Percentiles rank a stretch among this genome's conserved stretches.
Evolutionary conservation across 1,140 invertebrate species (phyloP).

Genomic region (Hycleus cichorii): DNA sequence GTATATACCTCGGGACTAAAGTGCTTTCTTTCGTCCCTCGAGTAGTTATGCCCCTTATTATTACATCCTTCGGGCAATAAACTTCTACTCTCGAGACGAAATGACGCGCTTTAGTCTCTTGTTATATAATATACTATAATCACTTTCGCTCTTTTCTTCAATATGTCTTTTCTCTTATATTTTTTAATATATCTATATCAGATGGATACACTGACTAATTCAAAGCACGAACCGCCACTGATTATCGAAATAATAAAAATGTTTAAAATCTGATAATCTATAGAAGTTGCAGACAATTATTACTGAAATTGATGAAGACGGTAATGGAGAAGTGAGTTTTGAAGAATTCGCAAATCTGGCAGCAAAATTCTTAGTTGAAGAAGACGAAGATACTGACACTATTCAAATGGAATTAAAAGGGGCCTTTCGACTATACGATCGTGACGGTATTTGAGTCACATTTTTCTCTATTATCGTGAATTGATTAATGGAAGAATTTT

Average conservation of each 20-base stretch:
- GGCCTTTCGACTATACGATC: slow-evolving; percentile 74
- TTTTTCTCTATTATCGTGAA: neutral
- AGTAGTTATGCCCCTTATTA: too few relatives aligned
- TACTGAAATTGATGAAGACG: slow-evolving; percentile 36
- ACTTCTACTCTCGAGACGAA: too few relatives aligned
- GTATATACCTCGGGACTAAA: too few relatives aligned
- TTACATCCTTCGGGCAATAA: too few relatives aligned
- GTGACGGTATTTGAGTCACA: slow-evolving; percentile 45
- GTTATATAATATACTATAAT: too few relatives aligned
- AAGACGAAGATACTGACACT: slow-evolving; percentile 62
- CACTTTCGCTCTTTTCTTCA: too few relatives aligned
- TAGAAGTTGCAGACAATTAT: slow-evolving; percentile 46
- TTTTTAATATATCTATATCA: too few relatives aligned
- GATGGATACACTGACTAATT: too few relatives aligned
- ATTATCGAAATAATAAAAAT: neutral
- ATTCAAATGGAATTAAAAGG: slow-evolving; percentile 68
- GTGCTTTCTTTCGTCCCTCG: too few relatives aligned
- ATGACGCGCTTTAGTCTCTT: too few relatives aligned
- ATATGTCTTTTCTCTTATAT: too few relatives aligned
- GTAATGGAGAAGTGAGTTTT: slow-evolving; percentile 49
- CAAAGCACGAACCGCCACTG: too few relatives aligned
- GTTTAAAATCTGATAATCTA: neutral
- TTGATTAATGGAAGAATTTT: slow-evolving; percentile 1
- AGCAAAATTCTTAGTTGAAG: slow-evolving; percentile 42
- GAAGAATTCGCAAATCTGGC: slow-evolving; percentile 51